Percentiles rank a stretch among this genome's conserved stretches.
phyloP scores from a whole-genome alignment of 2,797 vertebrate genomes.

The Argya squamiceps region DNA sequence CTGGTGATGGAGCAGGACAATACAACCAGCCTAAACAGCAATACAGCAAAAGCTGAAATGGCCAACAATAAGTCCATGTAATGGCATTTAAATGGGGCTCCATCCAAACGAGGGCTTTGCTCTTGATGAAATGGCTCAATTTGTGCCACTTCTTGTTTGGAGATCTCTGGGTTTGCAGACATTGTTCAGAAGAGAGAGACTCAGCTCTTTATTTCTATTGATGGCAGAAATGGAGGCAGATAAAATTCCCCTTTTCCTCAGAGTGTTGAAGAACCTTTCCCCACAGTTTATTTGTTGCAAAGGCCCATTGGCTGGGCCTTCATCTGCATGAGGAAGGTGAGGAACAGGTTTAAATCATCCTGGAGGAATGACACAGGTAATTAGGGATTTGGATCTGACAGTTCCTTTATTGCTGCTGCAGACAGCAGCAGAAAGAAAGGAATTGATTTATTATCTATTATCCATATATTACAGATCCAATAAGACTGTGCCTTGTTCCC shows the following conservation, averaged over 20 bases:
- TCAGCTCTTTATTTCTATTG: neutral
- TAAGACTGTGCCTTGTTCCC: rapidly evolving
- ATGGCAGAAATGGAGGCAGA: neutral
- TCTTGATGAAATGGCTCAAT: neutral
- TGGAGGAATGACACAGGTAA: neutral
- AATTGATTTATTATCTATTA: neutral
- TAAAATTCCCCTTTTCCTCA: neutral
- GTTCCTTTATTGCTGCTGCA: neutral
- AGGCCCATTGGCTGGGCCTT: neutral
- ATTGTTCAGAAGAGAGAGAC: neutral
- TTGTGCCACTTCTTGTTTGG: neutral
- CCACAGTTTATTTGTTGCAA: neutral
- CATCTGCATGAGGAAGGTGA: neutral
- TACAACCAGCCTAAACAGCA: neutral
- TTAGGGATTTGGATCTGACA: neutral
- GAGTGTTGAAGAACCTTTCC: neutral
- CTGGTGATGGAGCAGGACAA: neutral
- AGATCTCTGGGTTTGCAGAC: neutral
- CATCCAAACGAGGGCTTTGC: neutral
- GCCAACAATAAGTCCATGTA: neutral
- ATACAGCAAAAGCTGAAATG: neutral
- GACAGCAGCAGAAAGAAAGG: neutral
- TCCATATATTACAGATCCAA: rapidly evolving
- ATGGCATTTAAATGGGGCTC: neutral
- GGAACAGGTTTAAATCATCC: neutral